These are phyloP conservation scores for Spicauda simplicius DNA, from an alignment of 2,888 invertebrate genomes.

Conservation along the genomic window DNA sequence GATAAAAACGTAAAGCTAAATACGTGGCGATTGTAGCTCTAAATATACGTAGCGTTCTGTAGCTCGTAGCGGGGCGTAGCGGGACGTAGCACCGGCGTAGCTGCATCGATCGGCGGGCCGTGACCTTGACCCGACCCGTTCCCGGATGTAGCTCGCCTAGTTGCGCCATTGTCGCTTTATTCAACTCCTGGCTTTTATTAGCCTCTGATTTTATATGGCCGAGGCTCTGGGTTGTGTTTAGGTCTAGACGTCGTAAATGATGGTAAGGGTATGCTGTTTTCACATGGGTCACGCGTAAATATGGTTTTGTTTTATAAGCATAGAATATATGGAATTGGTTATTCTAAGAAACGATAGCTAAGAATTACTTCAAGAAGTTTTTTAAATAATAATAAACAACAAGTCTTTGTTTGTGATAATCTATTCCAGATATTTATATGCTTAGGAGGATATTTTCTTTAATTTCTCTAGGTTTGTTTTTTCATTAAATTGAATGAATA, in stretches of 20 bases:
- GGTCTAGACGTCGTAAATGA: constrained; percentile 34
- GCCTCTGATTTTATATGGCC: constrained; percentile 61
- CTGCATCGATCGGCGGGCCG: constrained; percentile 87
- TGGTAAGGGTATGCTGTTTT: not conserved
- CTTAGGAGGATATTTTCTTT: no score
- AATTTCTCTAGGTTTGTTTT: no score
- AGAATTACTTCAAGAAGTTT: not conserved
- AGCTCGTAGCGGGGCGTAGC: constrained; percentile 51
- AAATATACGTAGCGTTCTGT: constrained; percentile 50
- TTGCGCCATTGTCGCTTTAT: constrained; percentile 75
- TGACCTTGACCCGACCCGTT: constrained; percentile 87
- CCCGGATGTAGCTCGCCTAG: constrained; percentile 79
- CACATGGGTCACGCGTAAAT: not conserved
- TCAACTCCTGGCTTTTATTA: constrained; percentile 74
- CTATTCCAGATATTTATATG: no score
- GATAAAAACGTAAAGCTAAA: constrained; percentile 25
- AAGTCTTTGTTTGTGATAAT: no score
- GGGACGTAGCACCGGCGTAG: constrained; percentile 69
- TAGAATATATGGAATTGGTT: no score
- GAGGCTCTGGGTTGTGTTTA: constrained; percentile 36
- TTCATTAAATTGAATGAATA: no score
- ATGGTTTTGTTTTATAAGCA: no score
- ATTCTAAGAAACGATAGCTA: no score
- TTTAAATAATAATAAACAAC: no score
- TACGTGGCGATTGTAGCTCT: constrained; percentile 42